These are phyloP conservation scores for Halictus ligatus DNA, from an alignment of 2,888 invertebrate species.

Conservation along the genomic window DNA sequence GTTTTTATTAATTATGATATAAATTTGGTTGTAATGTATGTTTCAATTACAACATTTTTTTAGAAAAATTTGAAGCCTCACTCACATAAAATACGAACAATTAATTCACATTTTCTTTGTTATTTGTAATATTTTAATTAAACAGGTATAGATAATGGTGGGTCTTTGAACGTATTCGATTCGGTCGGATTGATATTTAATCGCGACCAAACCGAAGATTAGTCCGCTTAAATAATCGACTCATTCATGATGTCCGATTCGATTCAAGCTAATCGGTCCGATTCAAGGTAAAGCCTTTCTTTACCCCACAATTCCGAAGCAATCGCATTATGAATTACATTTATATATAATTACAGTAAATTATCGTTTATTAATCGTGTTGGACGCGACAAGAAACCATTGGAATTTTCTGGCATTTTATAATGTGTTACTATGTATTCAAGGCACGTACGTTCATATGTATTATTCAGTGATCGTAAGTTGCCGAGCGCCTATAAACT, in stretches of 20 bases:
- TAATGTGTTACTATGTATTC: background rate
- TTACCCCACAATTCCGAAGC: background rate
- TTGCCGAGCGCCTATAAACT: slow-evolving; percentile 1
- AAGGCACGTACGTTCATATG: background rate
- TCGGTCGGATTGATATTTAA: background rate
- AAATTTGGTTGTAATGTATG: background rate
- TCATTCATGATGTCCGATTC: too few species aligned
- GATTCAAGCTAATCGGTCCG: too few species aligned
- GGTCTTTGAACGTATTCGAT: background rate
- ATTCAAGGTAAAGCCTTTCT: background rate
- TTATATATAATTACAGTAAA: background rate
- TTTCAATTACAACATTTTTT: background rate
- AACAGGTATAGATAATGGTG: background rate
- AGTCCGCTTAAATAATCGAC: too few species aligned
- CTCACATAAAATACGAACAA: background rate
- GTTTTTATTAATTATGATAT: background rate
- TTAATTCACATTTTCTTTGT: background rate
- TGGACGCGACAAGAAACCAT: background rate
- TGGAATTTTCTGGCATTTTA: background rate
- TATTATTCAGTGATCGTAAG: slow-evolving; percentile 3
- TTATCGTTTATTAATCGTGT: background rate
- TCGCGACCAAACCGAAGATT: background rate
- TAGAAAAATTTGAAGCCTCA: background rate
- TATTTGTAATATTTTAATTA: background rate
- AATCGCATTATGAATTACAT: background rate